These are phyloP conservation scores for Eurytoma adleriae DNA, from an alignment of 2,888 invertebrate species.

Conservation along the genomic window DNA sequence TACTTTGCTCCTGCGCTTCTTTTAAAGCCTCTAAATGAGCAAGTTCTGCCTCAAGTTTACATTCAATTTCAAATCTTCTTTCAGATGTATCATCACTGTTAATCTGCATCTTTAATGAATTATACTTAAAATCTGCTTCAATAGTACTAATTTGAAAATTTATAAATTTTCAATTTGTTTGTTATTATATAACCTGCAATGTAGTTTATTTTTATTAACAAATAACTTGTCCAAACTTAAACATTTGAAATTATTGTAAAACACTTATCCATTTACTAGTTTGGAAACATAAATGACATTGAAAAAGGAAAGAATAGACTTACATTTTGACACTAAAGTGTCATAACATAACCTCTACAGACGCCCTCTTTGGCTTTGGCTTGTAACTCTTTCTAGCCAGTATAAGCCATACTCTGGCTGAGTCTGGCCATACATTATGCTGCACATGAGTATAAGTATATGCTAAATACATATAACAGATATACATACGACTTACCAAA, in stretches of 20 bases:
- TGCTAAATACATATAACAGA: no score
- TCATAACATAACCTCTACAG: constrained; percentile 39
- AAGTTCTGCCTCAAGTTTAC: constrained; percentile 80
- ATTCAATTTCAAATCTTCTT: constrained; percentile 73
- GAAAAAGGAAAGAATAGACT: neutral
- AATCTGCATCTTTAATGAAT: constrained; percentile 46
- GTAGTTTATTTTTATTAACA: no score
- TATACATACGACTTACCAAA: no score
- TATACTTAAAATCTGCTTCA: neutral
- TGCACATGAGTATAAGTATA: no score
- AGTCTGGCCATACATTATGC: no score
- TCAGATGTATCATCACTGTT: constrained; percentile 69
- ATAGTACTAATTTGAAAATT: neutral
- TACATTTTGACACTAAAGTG: neutral
- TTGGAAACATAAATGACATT: no score
- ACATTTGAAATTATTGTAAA: no score
- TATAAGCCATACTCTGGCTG: no score
- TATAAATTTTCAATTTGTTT: neutral
- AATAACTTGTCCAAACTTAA: no score
- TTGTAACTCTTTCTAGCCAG: no score
- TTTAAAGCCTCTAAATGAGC: constrained; percentile 84
- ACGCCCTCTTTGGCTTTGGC: neutral
- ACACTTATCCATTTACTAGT: no score
- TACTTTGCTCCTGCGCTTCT: constrained; percentile 89
- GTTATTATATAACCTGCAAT: neutral